Evolutionary conservation across 2,113 vertebrate species (phyloP).

Genomic region (Upupa epops): DNA sequence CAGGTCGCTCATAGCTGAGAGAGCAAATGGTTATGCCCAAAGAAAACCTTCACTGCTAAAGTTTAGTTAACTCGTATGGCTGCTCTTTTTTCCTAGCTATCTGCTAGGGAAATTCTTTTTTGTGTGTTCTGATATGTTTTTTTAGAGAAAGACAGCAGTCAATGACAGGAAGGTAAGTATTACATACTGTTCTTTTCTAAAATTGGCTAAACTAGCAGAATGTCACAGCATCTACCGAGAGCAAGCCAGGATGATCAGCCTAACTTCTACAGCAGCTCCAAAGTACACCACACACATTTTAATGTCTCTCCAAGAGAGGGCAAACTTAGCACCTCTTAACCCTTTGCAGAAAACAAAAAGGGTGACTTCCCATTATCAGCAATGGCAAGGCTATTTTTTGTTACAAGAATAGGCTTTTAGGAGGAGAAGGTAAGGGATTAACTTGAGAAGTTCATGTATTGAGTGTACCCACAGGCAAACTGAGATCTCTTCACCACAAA

Average conservation of each 20-base stretch:
- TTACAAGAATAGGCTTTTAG: background rate
- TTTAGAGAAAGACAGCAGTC: background rate
- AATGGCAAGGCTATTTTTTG: background rate
- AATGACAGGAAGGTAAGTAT: background rate
- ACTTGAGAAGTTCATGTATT: background rate
- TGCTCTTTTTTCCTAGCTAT: background rate
- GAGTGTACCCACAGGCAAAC: background rate
- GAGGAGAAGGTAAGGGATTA: background rate
- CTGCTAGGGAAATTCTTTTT: background rate
- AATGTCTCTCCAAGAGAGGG: background rate
- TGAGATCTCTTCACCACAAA: background rate
- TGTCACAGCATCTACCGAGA: background rate
- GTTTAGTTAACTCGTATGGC: background rate
- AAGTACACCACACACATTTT: background rate
- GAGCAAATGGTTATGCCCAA: background rate
- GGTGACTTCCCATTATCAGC: background rate
- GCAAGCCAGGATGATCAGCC: background rate
- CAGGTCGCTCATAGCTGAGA: background rate
- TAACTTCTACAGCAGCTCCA: background rate
- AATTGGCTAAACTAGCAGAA: background rate
- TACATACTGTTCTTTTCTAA: background rate
- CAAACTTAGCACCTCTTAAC: background rate
- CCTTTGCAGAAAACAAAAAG: background rate
- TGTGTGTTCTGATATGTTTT: no score
- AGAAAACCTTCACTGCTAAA: background rate